A percentile compares a stretch with the other conserved stretches of the same genome.
Evolutionary conservation across 2,113 vertebrate genomes (phyloP).

Genomic region (Vidua macroura): DNA sequence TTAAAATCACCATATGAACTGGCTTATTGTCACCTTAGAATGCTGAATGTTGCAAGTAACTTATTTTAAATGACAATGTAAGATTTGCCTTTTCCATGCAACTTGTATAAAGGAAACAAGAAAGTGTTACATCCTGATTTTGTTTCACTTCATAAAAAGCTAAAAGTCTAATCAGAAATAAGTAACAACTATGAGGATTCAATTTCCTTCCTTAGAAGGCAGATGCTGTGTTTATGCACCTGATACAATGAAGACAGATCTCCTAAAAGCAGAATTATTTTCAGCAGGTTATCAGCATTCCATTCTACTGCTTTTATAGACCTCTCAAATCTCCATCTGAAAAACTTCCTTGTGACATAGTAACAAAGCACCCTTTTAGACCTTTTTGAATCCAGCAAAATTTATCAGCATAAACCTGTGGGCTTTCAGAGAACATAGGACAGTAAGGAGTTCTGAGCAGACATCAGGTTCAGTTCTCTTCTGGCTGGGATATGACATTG

Average conservation of each 20-base stretch:
- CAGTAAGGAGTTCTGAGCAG: background rate
- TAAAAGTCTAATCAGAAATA: background rate
- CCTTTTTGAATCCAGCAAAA: background rate
- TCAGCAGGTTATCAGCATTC: background rate
- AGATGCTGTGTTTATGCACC: background rate
- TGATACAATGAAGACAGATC: background rate
- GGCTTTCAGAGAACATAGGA: background rate
- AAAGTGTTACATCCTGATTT: background rate
- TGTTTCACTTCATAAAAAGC: background rate
- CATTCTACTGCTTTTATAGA: background rate
- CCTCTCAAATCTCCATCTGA: background rate
- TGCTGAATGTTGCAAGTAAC: fast-evolving
- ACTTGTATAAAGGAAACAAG: background rate
- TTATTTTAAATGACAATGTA: background rate
- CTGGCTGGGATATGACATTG: background rate
- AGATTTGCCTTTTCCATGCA: background rate
- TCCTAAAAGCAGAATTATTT: background rate
- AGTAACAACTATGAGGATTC: background rate
- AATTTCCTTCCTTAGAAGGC: background rate
- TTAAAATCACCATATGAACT: background rate
- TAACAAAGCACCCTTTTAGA: background rate
- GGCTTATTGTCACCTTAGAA: background rate
- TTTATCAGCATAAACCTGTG: background rate
- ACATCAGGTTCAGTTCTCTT: background rate
- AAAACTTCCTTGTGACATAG: background rate